Conservation (phyloP, 1,140 invertebrate genomes). For the Drosophila repletoides region DNA sequence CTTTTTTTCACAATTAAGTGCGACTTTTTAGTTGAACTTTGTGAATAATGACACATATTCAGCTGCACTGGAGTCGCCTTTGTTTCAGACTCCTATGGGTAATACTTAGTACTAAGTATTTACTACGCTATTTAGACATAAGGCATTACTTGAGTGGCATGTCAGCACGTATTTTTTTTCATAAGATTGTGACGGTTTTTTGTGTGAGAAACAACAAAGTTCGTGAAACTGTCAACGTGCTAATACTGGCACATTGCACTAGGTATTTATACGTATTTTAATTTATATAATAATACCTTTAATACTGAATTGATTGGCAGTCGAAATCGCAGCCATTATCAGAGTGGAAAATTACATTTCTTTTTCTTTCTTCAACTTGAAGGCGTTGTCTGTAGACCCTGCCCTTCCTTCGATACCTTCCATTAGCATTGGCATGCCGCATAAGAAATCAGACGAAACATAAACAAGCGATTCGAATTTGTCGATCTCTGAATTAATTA, state of each 20-base stretch:
- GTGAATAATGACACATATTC: no score
- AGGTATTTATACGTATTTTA: conserved; percentile 7
- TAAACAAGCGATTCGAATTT: conserved; percentile 8
- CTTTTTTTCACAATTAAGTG: conserved; percentile 48
- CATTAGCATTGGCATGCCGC: conserved; percentile 35
- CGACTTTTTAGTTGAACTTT: conserved; percentile 60
- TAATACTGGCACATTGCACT: conserved; percentile 31
- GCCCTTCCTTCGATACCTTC: conserved; percentile 10
- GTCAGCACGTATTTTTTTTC: conserved; percentile 52
- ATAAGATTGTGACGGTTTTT: conserved; percentile 28
- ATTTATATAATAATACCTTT: conserved; percentile 15
- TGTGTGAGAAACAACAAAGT: no score
- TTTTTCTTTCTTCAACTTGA: background rate
- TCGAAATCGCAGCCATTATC: conserved; percentile 38
- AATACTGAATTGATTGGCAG: conserved; percentile 26
- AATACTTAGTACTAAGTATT: conserved; percentile 1
- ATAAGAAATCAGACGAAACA: conserved; percentile 35
- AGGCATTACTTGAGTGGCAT: conserved; percentile 10
- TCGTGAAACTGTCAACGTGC: conserved; percentile 55
- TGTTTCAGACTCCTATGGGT: background rate
- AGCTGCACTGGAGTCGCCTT: background rate
- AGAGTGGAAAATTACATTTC: conserved; percentile 1
- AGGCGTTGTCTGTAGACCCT: conserved; percentile 11
- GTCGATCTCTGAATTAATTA: conserved; percentile 48
- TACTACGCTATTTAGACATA: no score